Conservation (phyloP, 2,888 invertebrate species). For the Piscicola geometra region DNA sequence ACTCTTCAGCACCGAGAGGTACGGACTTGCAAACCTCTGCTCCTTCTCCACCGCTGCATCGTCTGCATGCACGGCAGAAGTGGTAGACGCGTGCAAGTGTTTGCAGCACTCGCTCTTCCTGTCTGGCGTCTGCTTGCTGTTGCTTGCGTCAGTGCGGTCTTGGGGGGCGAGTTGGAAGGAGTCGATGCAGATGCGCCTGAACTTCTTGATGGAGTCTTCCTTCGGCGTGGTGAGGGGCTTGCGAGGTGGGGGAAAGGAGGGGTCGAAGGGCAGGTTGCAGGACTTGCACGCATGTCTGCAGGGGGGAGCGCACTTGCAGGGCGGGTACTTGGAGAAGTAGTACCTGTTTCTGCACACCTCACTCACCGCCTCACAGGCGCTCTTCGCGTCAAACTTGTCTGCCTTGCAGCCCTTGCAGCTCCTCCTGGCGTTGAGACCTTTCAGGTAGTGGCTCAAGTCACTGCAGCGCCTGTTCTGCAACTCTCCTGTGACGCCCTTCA, state of each 20-base stretch:
- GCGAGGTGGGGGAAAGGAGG: background rate
- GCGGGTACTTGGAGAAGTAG: background rate
- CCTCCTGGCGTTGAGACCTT: background rate
- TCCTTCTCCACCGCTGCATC: background rate
- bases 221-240: background rate
- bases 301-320: background rate
- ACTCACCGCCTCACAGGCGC: background rate
- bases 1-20: background rate
- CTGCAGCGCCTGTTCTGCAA: background rate
- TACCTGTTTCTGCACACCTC: background rate
- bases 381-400: background rate
- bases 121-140: background rate
- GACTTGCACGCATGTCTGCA: background rate
- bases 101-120: background rate
- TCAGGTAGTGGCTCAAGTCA: conserved; percentile 9
- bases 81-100: background rate
- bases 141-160: no score
- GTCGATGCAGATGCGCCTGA: background rate
- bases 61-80: no score
- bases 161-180: background rate
- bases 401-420: background rate
- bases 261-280: background rate
- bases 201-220: background rate
- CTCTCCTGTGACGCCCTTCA: background rate
- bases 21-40: background rate